Evolutionary conservation across 1,140 invertebrate species (phyloP).

Genomic region (Cylas formicarius): DNA sequence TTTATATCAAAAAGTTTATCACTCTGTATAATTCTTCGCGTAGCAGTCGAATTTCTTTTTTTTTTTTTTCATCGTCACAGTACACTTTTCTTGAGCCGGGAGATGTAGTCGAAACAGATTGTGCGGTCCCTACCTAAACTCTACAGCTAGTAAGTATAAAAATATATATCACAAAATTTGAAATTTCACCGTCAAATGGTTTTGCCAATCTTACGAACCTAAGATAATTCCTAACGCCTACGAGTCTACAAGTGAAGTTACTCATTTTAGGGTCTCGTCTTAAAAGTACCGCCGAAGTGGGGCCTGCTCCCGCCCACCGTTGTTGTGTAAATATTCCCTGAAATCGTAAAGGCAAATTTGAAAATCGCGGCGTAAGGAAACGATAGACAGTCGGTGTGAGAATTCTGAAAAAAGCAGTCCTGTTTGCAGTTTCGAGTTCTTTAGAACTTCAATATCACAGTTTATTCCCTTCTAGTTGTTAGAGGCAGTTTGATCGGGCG

Average conservation of each 20-base stretch:
- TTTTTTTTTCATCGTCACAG: no score
- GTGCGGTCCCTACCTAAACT: conserved; percentile 9
- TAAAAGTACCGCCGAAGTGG: no score
- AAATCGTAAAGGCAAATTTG: no score
- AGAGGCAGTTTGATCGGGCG: no score
- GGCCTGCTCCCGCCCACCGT: no score
- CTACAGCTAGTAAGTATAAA: conserved; percentile 29
- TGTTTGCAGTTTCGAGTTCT: no score
- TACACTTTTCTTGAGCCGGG: conserved; percentile 28
- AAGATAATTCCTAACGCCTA: conserved; percentile 8
- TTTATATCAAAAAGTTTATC: conserved; percentile 27
- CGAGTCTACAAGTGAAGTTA: conserved; percentile 9
- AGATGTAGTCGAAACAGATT: conserved; percentile 11
- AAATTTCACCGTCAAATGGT: conserved; percentile 13
- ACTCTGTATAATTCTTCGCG: conserved; percentile 6
- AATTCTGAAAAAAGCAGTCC: no score
- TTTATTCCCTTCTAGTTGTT: conserved; percentile 9
- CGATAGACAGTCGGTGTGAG: no score
- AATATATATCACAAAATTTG: conserved; percentile 38
- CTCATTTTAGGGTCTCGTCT: conserved; percentile 18
- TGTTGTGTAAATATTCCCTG: no score
- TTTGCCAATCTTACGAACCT: conserved; percentile 21
- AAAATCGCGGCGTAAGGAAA: no score
- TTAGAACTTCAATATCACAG: conserved; percentile 22
- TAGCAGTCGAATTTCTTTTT: no score